Percentiles rank a stretch among this genome's conserved stretches.
Conservation (phyloP, 2,113 vertebrate species). For the Herpetotheres cachinnans region DNA sequence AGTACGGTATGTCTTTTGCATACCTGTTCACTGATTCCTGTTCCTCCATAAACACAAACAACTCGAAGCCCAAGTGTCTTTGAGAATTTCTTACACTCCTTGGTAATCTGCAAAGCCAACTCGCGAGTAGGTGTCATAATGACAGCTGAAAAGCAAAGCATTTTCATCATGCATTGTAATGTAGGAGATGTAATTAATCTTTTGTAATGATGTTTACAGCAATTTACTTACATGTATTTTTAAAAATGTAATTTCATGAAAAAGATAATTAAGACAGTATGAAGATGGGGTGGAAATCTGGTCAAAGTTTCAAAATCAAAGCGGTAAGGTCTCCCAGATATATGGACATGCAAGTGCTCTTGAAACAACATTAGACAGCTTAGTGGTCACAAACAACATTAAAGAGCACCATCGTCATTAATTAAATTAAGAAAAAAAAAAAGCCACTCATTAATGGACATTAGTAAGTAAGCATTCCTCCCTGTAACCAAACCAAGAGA, state of each 20-base stretch:
- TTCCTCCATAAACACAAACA: constrained; percentile 98
- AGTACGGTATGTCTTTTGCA: neutral
- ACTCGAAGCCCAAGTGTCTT: constrained; percentile 91
- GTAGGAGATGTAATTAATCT: neutral
- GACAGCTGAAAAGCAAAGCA: constrained; percentile 79
- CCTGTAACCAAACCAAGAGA: neutral
- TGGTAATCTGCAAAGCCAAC: constrained; percentile 96
- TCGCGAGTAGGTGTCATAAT: constrained; percentile 98
- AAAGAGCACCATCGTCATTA: neutral
- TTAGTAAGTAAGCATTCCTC: neutral
- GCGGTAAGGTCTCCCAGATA: neutral
- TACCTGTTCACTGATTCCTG: constrained; percentile 99
- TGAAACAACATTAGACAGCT: neutral
- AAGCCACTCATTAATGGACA: neutral
- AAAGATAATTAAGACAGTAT: neutral
- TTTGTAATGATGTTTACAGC: neutral
- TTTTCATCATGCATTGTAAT: neutral
- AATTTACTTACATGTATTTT: neutral
- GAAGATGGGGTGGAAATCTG: neutral
- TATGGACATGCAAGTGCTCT: neutral
- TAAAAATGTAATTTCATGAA: neutral
- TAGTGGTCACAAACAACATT: neutral
- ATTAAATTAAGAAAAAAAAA: neutral
- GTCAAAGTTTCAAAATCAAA: neutral
- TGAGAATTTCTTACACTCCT: constrained; percentile 99